These are phyloP conservation scores for Capitella teleta DNA, from an alignment of 1,140 invertebrate species.

Conservation along the genomic window DNA sequence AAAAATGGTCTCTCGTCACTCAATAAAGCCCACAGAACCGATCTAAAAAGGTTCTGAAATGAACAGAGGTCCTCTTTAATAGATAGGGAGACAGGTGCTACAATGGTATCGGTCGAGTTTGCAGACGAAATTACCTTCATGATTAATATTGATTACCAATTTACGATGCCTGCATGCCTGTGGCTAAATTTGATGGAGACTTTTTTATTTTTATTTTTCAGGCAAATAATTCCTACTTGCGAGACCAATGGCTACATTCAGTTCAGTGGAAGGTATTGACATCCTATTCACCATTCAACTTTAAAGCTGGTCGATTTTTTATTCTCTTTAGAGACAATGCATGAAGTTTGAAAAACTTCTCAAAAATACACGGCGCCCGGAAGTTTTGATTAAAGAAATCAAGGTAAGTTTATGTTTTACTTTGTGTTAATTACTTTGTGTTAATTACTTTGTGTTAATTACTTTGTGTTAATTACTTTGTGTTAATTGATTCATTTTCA, in stretches of 20 bases:
- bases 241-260: slow-evolving; percentile 76
- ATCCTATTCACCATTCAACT: not conserved
- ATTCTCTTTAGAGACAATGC: slow-evolving; percentile 57
- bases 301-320: slow-evolving; percentile 21
- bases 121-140: too few relatives aligned
- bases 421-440: not conserved
- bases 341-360: slow-evolving; percentile 64
- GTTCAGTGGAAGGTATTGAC: slow-evolving; percentile 70
- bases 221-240: slow-evolving; percentile 65
- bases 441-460: not conserved
- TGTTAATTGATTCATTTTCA: slow-evolving; percentile 33
- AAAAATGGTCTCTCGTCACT: too few relatives aligned
- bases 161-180: too few relatives aligned
- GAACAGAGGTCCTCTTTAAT: too few relatives aligned
- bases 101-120: too few relatives aligned
- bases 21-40: too few relatives aligned
- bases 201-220: slow-evolving; percentile 28
- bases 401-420: slow-evolving; percentile 47
- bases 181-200: too few relatives aligned
- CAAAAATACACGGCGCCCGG: slow-evolving; percentile 54
- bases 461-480: not conserved
- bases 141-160: too few relatives aligned
- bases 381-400: slow-evolving; percentile 69
- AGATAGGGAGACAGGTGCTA: too few relatives aligned
- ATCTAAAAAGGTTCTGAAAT: too few relatives aligned